Conservation (phyloP, 2,797 vertebrate genomes). For the Pitangus sulphuratus region DNA sequence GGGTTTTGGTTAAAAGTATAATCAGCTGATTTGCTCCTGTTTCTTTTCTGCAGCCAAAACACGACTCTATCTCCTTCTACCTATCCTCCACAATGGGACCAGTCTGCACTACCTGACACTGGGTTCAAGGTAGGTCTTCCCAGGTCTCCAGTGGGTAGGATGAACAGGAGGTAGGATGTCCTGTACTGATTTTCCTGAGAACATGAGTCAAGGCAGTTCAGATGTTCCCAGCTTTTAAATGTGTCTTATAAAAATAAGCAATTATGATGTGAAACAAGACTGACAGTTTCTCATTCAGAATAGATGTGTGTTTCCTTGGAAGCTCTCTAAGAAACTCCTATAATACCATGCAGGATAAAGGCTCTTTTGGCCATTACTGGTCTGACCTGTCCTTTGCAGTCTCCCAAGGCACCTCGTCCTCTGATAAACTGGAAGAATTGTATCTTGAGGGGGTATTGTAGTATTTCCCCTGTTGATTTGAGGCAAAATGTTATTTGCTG, state of each 20-base stretch:
- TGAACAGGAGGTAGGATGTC: fast-evolving
- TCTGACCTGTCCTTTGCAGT: not conserved
- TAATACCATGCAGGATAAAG: not conserved
- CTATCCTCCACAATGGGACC: slow-evolving; percentile 79
- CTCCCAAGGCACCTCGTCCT: not conserved
- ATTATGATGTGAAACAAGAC: not conserved
- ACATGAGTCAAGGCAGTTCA: not conserved
- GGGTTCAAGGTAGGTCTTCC: slow-evolving; percentile 79
- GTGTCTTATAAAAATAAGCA: not conserved
- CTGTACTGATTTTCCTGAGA: not conserved
- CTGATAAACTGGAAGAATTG: not conserved
- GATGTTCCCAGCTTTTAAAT: not conserved
- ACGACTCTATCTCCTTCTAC: not conserved
- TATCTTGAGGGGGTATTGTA: not conserved
- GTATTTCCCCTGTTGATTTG: not conserved
- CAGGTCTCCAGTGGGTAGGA: not conserved
- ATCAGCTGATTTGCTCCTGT: not conserved
- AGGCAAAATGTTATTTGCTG: not conserved
- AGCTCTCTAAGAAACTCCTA: not conserved
- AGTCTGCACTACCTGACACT: slow-evolving; percentile 70
- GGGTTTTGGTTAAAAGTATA: not conserved
- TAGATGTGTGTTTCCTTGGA: not conserved
- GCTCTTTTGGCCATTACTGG: not conserved
- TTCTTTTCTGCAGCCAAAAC: not conserved
- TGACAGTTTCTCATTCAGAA: not conserved